Conservation (phyloP, 1,140 invertebrate genomes). For the Gryon sp. region DNA sequence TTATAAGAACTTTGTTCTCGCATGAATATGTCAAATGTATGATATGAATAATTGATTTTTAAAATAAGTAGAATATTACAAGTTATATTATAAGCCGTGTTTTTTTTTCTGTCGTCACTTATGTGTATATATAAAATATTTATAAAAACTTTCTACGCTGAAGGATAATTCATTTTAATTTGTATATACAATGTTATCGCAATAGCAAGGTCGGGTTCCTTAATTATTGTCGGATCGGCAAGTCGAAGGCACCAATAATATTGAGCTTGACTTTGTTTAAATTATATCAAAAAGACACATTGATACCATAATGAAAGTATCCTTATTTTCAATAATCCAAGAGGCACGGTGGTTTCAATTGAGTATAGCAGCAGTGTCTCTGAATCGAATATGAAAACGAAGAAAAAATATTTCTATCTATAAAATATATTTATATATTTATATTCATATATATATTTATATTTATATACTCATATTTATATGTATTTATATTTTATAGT, state of each 20-base stretch:
- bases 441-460: slow-evolving; percentile 65
- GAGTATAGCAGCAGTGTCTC: slow-evolving; percentile 63
- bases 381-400: slow-evolving; percentile 59
- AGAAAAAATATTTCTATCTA: slow-evolving; percentile 52
- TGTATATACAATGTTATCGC: slow-evolving; percentile 75
- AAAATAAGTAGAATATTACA: slow-evolving; percentile 65
- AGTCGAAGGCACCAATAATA: slow-evolving; percentile 78
- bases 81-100: slow-evolving; percentile 65
- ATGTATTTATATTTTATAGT: slow-evolving; percentile 66
- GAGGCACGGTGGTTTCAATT: slow-evolving; percentile 70
- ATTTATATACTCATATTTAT: slow-evolving; percentile 58
- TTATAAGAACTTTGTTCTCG: slow-evolving; percentile 29
- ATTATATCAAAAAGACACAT: neutral
- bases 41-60: slow-evolving; percentile 30
- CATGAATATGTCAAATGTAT: slow-evolving; percentile 28
- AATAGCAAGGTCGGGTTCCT: slow-evolving; percentile 72
- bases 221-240: slow-evolving; percentile 75
- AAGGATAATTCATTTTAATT: slow-evolving; percentile 61
- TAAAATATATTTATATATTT: slow-evolving; percentile 61
- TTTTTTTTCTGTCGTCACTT: slow-evolving; percentile 64
- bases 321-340: slow-evolving; percentile 57
- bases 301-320: slow-evolving; percentile 58
- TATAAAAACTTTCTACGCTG: slow-evolving; percentile 62
- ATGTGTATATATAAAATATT: slow-evolving; percentile 63
- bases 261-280: slow-evolving; percentile 71